Conservation (phyloP, 2,888 invertebrate species). For the Catonia carolina region DNA sequence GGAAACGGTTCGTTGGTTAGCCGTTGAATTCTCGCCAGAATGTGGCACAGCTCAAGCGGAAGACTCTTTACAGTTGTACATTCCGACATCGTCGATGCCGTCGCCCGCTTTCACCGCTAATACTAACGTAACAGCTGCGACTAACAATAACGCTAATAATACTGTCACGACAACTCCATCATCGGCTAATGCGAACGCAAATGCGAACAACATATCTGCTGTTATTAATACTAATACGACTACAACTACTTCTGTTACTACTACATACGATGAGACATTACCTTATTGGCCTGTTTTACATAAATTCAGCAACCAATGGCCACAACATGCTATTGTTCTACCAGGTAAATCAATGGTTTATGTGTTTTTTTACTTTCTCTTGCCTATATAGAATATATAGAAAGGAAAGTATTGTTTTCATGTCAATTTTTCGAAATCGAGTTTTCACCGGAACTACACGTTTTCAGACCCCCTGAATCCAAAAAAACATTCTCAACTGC, state of each 20-base stretch:
- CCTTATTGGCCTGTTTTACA: slow-evolving; percentile 59
- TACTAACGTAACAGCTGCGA: not conserved
- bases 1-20: slow-evolving; percentile 80
- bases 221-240: too few species aligned
- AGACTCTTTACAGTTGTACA: slow-evolving; percentile 71
- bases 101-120: not conserved
- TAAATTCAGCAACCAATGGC: slow-evolving; percentile 74
- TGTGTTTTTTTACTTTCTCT: too few species aligned
- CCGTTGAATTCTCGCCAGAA: slow-evolving; percentile 85
- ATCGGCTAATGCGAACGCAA: slow-evolving; percentile 5
- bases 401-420: too few species aligned
- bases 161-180: slow-evolving; percentile 2
- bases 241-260: slow-evolving; percentile 22
- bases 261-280: slow-evolving; percentile 16
- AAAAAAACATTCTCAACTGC: too few species aligned
- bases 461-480: too few species aligned
- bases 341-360: slow-evolving; percentile 48
- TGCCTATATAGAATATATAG: too few species aligned
- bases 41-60: slow-evolving; percentile 91
- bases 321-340: slow-evolving; percentile 73
- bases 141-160: too few species aligned
- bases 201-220: not conserved
- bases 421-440: too few species aligned
- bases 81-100: slow-evolving; percentile 43
- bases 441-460: too few species aligned